A percentile compares a stretch with the other conserved stretches of the same genome.
These are phyloP conservation scores for Drosophila mulleri DNA, from an alignment of 2,888 invertebrate species.

Conservation along the genomic window DNA sequence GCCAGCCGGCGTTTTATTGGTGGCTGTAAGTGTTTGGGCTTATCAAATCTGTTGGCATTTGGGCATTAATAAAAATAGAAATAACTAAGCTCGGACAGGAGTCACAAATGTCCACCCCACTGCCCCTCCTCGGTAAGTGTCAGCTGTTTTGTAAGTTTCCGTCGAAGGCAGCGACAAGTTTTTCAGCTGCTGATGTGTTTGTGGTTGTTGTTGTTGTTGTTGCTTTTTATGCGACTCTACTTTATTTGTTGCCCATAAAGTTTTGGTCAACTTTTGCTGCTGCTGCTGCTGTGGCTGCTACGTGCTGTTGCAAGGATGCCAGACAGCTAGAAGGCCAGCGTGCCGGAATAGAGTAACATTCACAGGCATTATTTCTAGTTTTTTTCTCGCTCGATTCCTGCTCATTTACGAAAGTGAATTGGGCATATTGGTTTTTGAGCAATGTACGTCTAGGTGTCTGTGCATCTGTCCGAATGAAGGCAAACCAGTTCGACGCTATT, in stretches of 20 bases:
- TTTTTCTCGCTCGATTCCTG: not conserved
- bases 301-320: constrained; percentile 45
- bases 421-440: too few species aligned
- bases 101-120: not conserved
- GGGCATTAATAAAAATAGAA: constrained; percentile 64
- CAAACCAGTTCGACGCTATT: too few species aligned
- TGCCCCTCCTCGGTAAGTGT: constrained; percentile 25
- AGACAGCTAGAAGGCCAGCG: not conserved
- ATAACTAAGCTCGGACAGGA: constrained; percentile 29
- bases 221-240: constrained; percentile 60
- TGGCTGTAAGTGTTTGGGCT: constrained; percentile 70
- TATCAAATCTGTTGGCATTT: constrained; percentile 70
- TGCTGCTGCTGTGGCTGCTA: constrained; percentile 29
- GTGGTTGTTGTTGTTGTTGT: constrained; percentile 38
- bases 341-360: constrained; percentile 7
- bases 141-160: constrained; percentile 58
- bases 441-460: too few species aligned
- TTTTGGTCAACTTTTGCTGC: constrained; percentile 66
- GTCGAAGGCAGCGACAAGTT: constrained; percentile 42
- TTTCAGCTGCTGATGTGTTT: constrained; percentile 23
- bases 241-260: constrained; percentile 52
- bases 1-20: constrained; percentile 70
- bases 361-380: constrained; percentile 24
- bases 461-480: too few species aligned
- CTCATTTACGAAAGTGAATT: too few species aligned